A percentile compares a stretch with the other conserved stretches of the same genome.
Evolutionary conservation across 2,888 invertebrate species (phyloP).

Genomic region (Meteorus cinctellus): DNA sequence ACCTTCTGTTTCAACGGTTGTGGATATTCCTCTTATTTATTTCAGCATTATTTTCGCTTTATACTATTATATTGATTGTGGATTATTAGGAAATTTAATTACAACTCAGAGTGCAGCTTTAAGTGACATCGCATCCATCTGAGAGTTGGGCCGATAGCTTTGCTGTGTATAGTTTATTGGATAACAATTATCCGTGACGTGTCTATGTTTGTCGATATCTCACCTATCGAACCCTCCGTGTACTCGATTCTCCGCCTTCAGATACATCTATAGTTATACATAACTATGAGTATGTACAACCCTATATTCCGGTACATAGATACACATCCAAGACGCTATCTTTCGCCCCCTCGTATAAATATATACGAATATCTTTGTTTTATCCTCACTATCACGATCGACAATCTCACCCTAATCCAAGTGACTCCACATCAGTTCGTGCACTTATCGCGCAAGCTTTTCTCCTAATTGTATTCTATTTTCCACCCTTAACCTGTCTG

Average conservation of each 20-base stretch:
- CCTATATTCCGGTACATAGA: neutral
- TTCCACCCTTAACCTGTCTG: neutral
- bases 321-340: neutral
- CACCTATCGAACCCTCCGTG: slow-evolving; percentile 42
- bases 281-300: neutral
- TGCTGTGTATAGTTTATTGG: slow-evolving; percentile 57
- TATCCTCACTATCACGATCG: slow-evolving; percentile 10
- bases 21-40: too few species aligned
- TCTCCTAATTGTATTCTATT: slow-evolving; percentile 33
- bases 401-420: slow-evolving; percentile 30
- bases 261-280: neutral
- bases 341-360: neutral
- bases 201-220: slow-evolving; percentile 56
- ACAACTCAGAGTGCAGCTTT: slow-evolving; percentile 49
- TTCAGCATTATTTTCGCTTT: too few species aligned
- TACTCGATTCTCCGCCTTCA: slow-evolving; percentile 24
- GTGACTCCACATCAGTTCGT: neutral
- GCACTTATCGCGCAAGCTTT: slow-evolving; percentile 9
- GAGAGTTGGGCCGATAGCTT: slow-evolving; percentile 51
- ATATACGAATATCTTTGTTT: slow-evolving; percentile 13
- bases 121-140: slow-evolving; percentile 61
- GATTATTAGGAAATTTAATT: slow-evolving; percentile 21
- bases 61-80: too few species aligned
- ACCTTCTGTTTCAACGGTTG: too few species aligned
- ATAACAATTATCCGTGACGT: slow-evolving; percentile 58